Conservation (phyloP, 2,113 vertebrate species). For the Physeter macrocephalus region DNA sequence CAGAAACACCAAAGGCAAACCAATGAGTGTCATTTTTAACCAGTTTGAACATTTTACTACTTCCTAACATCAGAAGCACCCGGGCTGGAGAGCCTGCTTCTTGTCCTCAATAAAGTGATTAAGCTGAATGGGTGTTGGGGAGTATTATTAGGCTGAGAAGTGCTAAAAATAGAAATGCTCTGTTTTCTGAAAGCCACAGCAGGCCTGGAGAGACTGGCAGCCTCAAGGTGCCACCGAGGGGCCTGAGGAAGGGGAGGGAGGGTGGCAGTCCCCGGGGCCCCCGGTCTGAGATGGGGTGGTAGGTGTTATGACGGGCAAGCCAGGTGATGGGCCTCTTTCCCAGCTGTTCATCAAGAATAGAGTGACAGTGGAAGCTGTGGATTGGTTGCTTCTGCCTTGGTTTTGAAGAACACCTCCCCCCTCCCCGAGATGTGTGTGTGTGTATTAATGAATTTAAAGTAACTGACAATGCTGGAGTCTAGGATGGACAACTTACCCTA, state of each 20-base stretch:
- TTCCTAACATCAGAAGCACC: constrained; percentile 74
- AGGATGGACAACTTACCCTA: neutral
- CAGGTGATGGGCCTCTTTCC: neutral
- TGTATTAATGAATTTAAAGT: neutral
- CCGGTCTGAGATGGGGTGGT: neutral
- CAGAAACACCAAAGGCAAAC: constrained; percentile 76
- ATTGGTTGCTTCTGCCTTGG: neutral
- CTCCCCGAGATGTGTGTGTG: neutral
- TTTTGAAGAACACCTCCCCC: neutral
- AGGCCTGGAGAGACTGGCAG: constrained; percentile 52
- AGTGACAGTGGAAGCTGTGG: neutral
- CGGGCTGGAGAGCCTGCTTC: constrained; percentile 52
- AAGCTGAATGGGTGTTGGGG: constrained; percentile 63
- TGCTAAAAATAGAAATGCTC: constrained; percentile 49
- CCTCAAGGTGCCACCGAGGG: constrained; percentile 39
- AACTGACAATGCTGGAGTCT: neutral
- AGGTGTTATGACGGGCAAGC: neutral
- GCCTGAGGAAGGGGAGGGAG: neutral
- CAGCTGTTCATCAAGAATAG: neutral
- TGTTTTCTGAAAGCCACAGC: constrained; percentile 64
- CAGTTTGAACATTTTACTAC: constrained; percentile 74
- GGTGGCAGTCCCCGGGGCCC: neutral
- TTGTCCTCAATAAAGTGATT: constrained; percentile 77
- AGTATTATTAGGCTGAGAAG: constrained; percentile 45
- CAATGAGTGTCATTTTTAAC: constrained; percentile 75